A percentile compares a stretch with the other conserved stretches of the same genome.
These are phyloP conservation scores for Temnopleurus reevesii DNA, from an alignment of 53 echinoderm and acorn worm genomes.

Conservation along the genomic window DNA sequence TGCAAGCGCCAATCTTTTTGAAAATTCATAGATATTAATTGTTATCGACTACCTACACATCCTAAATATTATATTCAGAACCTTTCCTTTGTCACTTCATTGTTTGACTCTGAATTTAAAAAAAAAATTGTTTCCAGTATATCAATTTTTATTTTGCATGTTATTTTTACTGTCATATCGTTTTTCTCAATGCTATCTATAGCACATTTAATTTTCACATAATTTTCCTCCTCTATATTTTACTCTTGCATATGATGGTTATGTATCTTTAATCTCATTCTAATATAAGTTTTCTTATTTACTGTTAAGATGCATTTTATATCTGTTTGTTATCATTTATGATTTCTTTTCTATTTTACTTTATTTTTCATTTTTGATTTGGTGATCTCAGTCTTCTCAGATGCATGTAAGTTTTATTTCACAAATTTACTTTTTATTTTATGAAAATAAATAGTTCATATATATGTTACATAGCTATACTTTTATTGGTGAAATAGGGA, in stretches of 20 bases:
- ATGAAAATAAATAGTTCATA: too few species aligned
- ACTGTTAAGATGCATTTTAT: background rate
- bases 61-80: too few species aligned
- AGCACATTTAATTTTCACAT: background rate
- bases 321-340: background rate
- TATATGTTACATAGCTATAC: too few species aligned
- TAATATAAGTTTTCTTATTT: background rate
- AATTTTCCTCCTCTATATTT: background rate
- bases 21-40: too few species aligned
- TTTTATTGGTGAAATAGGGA: too few species aligned
- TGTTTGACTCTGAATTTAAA: too few species aligned
- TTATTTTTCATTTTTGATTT: background rate
- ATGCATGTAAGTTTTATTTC: background rate
- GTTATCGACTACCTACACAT: too few species aligned
- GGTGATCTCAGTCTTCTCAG: background rate
- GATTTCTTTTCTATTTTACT: background rate
- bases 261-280: background rate
- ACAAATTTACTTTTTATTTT: too few species aligned
- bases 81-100: too few species aligned
- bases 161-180: background rate
- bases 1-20: too few species aligned
- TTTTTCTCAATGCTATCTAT: background rate
- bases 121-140: too few species aligned
- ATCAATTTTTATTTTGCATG: too few species aligned
- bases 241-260: background rate